Percentiles rank a stretch among this genome's conserved stretches.
phyloP scores from a whole-genome alignment of 30 jellyfish, hydroid and myxozoan genomes.

The Nemopilema nomurai region DNA sequence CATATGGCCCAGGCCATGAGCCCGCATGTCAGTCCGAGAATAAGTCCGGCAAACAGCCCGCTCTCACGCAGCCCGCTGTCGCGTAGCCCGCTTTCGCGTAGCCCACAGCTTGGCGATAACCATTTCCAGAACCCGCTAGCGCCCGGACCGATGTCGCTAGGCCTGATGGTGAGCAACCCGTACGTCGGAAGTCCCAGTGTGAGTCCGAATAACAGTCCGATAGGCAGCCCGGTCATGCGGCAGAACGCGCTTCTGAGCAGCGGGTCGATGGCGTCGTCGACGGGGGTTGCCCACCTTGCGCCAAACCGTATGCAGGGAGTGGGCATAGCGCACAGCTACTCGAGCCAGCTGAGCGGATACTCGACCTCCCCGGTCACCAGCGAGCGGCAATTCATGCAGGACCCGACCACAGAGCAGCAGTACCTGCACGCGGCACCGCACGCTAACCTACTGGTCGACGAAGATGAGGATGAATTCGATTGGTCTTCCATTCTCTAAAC shows the following conservation, averaged over 20 bases:
- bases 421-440: slow-evolving; percentile 55
- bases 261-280: slow-evolving; percentile 42
- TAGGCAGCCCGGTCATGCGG: slow-evolving; percentile 57
- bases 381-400: slow-evolving; percentile 28
- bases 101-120: slow-evolving; percentile 28
- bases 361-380: slow-evolving; percentile 25
- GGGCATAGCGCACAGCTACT: slow-evolving; percentile 35
- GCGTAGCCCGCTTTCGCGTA: slow-evolving; percentile 9
- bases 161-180: slow-evolving; percentile 15
- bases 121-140: slow-evolving; percentile 3
- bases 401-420: slow-evolving; percentile 68
- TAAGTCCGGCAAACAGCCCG: slow-evolving; percentile 47
- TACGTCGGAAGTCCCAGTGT: slow-evolving; percentile 24
- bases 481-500: slow-evolving; percentile 88
- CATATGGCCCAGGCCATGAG: slow-evolving; percentile 19
- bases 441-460: slow-evolving; percentile 53
- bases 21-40: slow-evolving; percentile 35
- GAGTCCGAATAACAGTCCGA: slow-evolving; percentile 87
- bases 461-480: slow-evolving; percentile 88
- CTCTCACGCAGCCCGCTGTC: slow-evolving; percentile 11
- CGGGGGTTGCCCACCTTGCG: slow-evolving; percentile 20
- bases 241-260: slow-evolving; percentile 63
- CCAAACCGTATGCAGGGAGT: slow-evolving; percentile 23
- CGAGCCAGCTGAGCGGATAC: slow-evolving; percentile 25
- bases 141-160: slow-evolving; percentile 25